Percentiles rank a stretch among this genome's conserved stretches.
phyloP scores from a whole-genome alignment of 2,888 invertebrate species.

The Rhamphomyia laevipes region DNA sequence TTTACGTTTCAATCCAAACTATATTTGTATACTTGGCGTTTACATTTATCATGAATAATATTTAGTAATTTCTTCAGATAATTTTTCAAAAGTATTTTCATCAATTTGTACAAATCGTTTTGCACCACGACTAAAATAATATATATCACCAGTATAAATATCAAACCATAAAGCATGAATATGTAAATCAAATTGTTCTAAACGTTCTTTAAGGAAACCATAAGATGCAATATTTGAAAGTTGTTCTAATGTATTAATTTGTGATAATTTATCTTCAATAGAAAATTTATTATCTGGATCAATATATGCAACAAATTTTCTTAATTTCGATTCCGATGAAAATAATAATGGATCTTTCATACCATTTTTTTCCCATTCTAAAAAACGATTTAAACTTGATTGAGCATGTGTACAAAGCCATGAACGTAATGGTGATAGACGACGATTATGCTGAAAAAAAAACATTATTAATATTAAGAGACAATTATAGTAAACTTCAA shows the following conservation, averaged over 20 bases:
- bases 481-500: too few species aligned
- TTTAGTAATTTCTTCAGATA: constrained; percentile 63
- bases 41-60: constrained; percentile 54
- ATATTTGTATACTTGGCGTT: too few species aligned
- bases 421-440: constrained; percentile 76
- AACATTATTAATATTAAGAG: constrained; percentile 7
- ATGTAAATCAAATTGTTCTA: constrained; percentile 70
- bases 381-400: constrained; percentile 71
- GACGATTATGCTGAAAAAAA: constrained; percentile 48
- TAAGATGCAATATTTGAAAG: constrained; percentile 87
- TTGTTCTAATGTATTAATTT: constrained; percentile 88
- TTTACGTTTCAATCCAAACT: too few species aligned
- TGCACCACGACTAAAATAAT: constrained; percentile 79
- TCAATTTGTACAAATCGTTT: constrained; percentile 79
- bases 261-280: constrained; percentile 85
- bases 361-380: constrained; percentile 48
- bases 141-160: constrained; percentile 91
- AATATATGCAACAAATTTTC: constrained; percentile 86
- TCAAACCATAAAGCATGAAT: constrained; percentile 97
- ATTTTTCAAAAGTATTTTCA: constrained; percentile 61
- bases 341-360: constrained; percentile 65
- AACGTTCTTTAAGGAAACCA: constrained; percentile 71
- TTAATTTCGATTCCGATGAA: constrained; percentile 73
- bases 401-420: constrained; percentile 85
- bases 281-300: constrained; percentile 84